Conservation (phyloP, 2,888 invertebrate species). For the Lasioglossum villosulum region DNA sequence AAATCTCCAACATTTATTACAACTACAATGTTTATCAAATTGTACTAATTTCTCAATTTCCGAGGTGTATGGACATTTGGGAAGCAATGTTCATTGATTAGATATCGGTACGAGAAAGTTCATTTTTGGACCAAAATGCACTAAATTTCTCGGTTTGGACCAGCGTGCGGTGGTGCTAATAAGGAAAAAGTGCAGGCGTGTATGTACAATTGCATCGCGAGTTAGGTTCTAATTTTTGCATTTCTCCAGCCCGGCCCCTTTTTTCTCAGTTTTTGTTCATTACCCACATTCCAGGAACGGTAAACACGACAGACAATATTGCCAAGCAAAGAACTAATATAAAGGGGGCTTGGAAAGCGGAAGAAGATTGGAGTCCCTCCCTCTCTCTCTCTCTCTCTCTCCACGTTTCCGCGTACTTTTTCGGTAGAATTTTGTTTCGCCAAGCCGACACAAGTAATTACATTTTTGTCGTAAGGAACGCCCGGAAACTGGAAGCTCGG, state of each 20-base stretch:
- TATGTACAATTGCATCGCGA: background rate
- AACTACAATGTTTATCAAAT: no score
- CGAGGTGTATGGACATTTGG: no score
- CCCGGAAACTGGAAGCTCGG: conserved; percentile 38
- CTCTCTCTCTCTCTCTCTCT: background rate
- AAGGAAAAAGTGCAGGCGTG: background rate
- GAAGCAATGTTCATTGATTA: no score
- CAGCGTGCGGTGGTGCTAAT: background rate
- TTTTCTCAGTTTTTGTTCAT: conserved; percentile 48
- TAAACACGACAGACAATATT: conserved; percentile 47
- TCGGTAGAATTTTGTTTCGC: conserved; percentile 52
- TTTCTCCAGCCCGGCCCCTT: background rate
- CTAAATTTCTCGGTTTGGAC: no score
- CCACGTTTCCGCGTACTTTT: conserved; percentile 5
- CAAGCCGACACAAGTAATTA: conserved; percentile 57
- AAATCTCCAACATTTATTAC: no score
- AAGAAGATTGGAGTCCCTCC: conserved; percentile 40
- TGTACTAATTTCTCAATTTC: no score
- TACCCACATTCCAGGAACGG: conserved; percentile 17
- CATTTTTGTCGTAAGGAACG: conserved; percentile 47
- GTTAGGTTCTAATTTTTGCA: conserved; percentile 38
- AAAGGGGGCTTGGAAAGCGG: conserved; percentile 38
- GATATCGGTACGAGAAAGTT: no score
- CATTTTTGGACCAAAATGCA: no score
- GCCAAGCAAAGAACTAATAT: conserved; percentile 46